phyloP scores from a whole-genome alignment of 2,113 vertebrate genomes.

The Trogon melanurus region DNA sequence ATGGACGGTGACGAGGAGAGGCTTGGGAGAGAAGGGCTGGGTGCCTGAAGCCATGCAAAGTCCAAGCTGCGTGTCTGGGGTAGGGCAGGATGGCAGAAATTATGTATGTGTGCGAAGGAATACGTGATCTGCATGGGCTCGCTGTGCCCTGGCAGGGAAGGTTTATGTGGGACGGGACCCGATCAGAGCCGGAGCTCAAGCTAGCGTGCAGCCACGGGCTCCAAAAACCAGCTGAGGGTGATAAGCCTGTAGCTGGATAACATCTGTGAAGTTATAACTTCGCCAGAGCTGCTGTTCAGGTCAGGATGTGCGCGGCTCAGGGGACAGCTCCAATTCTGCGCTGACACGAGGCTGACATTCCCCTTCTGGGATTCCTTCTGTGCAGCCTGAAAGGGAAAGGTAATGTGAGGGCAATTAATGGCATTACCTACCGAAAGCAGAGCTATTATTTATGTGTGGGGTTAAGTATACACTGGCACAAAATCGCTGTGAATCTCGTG shows the following conservation, averaged over 20 bases:
- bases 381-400: slow-evolving; percentile 38
- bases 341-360: background rate
- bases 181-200: background rate
- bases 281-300: background rate
- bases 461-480: background rate
- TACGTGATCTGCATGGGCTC: rapidly evolving
- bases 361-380: background rate
- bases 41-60: background rate
- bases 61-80: background rate
- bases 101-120: rapidly evolving
- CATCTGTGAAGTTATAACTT: background rate
- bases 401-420: slow-evolving; percentile 8
- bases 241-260: background rate
- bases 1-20: background rate
- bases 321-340: background rate
- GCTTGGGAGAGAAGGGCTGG: background rate
- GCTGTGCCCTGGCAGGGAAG: background rate
- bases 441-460: background rate
- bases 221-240: background rate
- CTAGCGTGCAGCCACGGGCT: background rate
- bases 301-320: background rate
- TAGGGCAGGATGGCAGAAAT: background rate
- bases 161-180: background rate
- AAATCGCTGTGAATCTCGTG: background rate
- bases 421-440: background rate